Base-by-base conservation (phyloP, 2,113 vertebrate genomes). In the Pseudorhombus dupliciocellatus region DNA sequence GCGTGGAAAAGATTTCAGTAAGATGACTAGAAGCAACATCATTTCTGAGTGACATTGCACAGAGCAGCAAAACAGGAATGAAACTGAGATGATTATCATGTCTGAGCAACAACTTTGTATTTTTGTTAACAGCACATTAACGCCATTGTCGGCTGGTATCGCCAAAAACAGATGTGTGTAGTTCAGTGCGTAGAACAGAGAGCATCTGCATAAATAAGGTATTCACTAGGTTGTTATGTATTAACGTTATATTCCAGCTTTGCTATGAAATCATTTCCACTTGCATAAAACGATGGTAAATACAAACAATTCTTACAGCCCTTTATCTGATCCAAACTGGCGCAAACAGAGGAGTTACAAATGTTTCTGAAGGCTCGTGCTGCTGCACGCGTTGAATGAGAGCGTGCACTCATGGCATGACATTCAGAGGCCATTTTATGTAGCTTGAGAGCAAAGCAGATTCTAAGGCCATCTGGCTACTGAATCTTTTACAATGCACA, bases 401-500 rank as follows among this genome's bases (percentile, higher is more conserved):
- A 44, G 26, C 10, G 57, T 34, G 50, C 11, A 44, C 53, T 22
- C 18, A 46, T n/a, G 20, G 59, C 46, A 72, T 53, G 66, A 70
- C 66, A 81, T 81, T 80, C 59, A 74, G 64, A 79, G 54, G 70
- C 57, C 74, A 79, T 82, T 87, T 84, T 70, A 70, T 84, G 15
- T 81, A 67, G 85, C 88, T 76, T 82, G 57, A 76, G 75, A 89
- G 77, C 75, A 82, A 90, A 81, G 62, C 84, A 81, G 80, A 90
- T 83, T 89, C 68, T 53, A 21, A 51, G 75, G 76, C 90, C 87
- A 92, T 89, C 84, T 91, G 91, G 81, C 82, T 79, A 58, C 81
- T 91, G 79, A 90, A 91, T 91, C 87, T 87, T 90, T 90, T 84
- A 92, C 80, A 89, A 73, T 56, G 66, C 77, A 83, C 76, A 60